Conservation (phyloP, 2,113 vertebrate species). For the Cricetomys ansorgei region DNA sequence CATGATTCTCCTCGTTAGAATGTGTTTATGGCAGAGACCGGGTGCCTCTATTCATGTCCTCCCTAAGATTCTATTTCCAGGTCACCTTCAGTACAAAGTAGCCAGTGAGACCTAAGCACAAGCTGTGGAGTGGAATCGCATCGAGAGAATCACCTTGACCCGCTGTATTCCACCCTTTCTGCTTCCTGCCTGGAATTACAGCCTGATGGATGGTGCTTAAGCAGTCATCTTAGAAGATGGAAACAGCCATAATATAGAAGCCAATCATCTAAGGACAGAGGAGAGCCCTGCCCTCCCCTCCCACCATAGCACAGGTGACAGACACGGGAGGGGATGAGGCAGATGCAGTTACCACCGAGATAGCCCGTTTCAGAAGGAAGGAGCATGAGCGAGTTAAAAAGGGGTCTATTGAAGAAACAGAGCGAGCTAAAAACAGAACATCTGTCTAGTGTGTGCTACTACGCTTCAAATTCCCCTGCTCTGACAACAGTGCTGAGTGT, state of each 20-base stretch:
- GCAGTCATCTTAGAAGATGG: neutral
- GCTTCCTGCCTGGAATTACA: neutral
- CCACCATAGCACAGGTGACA: neutral
- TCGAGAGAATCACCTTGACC: neutral
- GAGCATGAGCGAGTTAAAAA: neutral
- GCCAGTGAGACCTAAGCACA: neutral
- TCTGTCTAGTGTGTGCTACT: neutral
- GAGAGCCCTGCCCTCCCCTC: accelerated
- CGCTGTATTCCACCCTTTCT: neutral
- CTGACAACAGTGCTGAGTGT: neutral
- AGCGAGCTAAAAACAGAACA: neutral
- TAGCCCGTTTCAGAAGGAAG: neutral
- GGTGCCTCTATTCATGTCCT: neutral
- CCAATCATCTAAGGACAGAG: neutral
- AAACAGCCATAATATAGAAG: neutral
- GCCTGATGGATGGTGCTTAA: neutral
- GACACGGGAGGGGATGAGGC: neutral
- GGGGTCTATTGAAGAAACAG: neutral
- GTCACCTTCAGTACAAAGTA: neutral
- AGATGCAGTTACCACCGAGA: neutral
- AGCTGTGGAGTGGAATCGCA: neutral
- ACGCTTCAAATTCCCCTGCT: neutral
- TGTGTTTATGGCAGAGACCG: neutral
- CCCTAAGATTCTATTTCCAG: neutral
- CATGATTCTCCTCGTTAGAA: neutral